phyloP scores from a whole-genome alignment of 2,888 invertebrate genomes.

The Rotaria socialis region DNA sequence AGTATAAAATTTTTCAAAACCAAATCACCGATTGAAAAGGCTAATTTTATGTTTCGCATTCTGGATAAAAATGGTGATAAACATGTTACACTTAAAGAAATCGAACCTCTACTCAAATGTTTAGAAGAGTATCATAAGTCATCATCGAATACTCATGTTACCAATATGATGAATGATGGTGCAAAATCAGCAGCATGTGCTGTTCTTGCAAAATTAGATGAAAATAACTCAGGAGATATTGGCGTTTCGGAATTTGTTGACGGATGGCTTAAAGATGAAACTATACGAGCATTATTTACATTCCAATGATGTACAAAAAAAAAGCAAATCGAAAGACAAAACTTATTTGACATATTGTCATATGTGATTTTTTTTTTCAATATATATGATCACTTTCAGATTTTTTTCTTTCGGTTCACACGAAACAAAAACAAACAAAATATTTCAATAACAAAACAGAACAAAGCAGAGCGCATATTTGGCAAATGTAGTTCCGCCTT shows the following conservation, averaged over 20 bases:
- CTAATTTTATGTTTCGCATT: conserved; percentile 1
- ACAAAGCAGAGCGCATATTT: not conserved
- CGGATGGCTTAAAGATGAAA: conserved; percentile 6
- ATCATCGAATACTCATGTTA: not conserved
- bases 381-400: not conserved
- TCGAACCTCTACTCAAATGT: not conserved
- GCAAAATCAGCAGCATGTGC: not conserved
- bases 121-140: conserved; percentile 16
- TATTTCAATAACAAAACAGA: not conserved
- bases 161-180: not conserved
- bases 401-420: not conserved
- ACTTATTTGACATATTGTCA: not conserved
- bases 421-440: not conserved
- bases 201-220: not conserved
- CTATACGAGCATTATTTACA: conserved; percentile 16
- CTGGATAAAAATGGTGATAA: conserved; percentile 32
- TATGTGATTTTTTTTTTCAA: not conserved
- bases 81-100: not conserved
- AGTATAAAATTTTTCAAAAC: not conserved
- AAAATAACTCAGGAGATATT: not conserved
- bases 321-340: not conserved
- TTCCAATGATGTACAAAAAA: not conserved
- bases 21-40: not conserved
- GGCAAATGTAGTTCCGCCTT: not conserved
- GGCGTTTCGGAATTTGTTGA: not conserved